Evolutionary conservation across 1,140 invertebrate genomes (phyloP), one percentile per base, ranked within the genome.

Genomic region (Meloidogyne floridensis): DNA sequence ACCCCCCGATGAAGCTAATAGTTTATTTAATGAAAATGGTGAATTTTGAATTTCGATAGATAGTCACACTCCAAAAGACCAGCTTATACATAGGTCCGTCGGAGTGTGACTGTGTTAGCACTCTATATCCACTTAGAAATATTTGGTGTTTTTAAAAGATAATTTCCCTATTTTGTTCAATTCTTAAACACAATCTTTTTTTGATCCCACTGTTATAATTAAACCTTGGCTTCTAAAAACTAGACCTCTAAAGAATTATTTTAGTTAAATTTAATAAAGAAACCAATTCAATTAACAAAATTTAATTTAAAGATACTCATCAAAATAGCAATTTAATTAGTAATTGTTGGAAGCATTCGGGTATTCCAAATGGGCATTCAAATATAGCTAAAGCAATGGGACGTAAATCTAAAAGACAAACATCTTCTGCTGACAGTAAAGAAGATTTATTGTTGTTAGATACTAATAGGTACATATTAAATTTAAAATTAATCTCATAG

Each of bases 331-430:
- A 65, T n/a, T 65, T 65, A 65, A 65, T 65, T 65, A n/a, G n/a
- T n/a, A 65, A 65, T n/a, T 69, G 72, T 69, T 79, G 65, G 65
- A 79, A 65, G 72, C 32, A 9, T 53, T 56, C 42, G 18, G 18
- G 15, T 43, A 8, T 71, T 11, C 77, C 77, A 18, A 79, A 79
- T 72, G 77, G 77, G 3, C 77, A 79, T 53, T 18, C 47, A 43
- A 79, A 65, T 20, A 79, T 79, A 65, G 54, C 77, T n/a, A 79
- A 79, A 15, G 77, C 77, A 9, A 79, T 72, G 20, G 20, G 18
- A 13, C 13, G 59, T n/a, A 65, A 65, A 65, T 65, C 59, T 6
- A 65, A 65, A 65, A 65, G 5, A 65, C 59, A 65, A 32, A 65
- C n/a, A 65, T 65, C 59, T 65, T 65, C 7, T 7, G 7, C n/a